Base-by-base conservation (phyloP, 2,888 invertebrate species). In the Monopis laevigella region DNA sequence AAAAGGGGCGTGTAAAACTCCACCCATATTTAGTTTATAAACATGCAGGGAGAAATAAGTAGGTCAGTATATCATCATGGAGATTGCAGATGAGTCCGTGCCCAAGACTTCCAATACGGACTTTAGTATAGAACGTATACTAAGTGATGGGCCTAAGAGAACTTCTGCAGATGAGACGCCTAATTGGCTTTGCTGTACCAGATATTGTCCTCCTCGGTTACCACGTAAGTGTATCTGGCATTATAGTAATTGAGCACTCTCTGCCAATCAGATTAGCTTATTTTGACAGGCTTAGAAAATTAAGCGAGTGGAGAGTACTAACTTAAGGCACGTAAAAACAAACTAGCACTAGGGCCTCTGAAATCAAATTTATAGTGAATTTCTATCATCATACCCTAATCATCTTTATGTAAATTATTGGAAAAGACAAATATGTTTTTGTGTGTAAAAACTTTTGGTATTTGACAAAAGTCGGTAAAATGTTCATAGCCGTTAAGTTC, bases 151-250 rank as follows among this genome's bases (percentile, higher is more conserved):
- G 13, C 66, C 54, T 11, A 57, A 48, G 32, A 41, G 12, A 27
- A 54, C 53, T 8, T 54, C 58, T 7, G 44, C 46, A 45, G 44
- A 41, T 12, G 58, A 59, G 19, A 49, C 52, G 16, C 75, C 78
- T 18, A 75, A 82, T 39, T 90, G 90, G 90, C 62, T 90, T 48
- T 85, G 85, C 48, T 90, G 88, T 53, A 89, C 89, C 2, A 77
- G 90, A 45, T 90, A 89, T 54, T 84, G 84, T 48, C 90, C 90
- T 1, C 90, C 90, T 1, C 87, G 86, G 53, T 59, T 90, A 36
- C 87, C 86, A 54, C 82, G 89, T 84, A 81, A 86, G 84, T 66
- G 14, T 32, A 3, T 21, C 8, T 5, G 5, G 5, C 8, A 8
- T 21, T 21, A 7, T 5, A 7, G 24, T 21, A 7, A 8, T 21